A percentile compares a stretch with the other conserved stretches of the same genome.
phyloP scores from a whole-genome alignment of 2,797 vertebrate genomes.

The Channallabes apus region DNA sequence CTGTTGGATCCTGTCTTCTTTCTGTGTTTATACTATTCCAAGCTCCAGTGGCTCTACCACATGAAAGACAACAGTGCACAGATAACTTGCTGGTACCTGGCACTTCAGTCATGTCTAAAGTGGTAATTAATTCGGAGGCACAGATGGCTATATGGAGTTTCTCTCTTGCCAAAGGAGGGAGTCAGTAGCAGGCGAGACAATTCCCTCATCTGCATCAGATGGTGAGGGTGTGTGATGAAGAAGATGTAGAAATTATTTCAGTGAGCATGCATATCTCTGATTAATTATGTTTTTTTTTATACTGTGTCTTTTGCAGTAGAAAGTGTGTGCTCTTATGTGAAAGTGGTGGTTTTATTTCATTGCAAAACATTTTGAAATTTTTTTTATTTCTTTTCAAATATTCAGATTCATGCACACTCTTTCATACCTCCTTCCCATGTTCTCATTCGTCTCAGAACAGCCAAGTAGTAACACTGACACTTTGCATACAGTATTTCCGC shows the following conservation, averaged over 20 bases:
- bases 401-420: background rate
- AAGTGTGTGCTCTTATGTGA: background rate
- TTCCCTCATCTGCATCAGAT: background rate
- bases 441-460: background rate
- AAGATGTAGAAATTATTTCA: background rate
- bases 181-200: background rate
- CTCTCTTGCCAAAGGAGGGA: background rate
- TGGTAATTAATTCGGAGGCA: background rate
- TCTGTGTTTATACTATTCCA: background rate
- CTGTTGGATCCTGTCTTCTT: background rate
- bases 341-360: background rate
- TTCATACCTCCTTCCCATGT: background rate
- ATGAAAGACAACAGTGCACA: background rate
- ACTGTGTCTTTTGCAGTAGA: background rate
- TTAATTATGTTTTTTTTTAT: background rate
- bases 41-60: background rate
- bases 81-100: background rate
- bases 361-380: background rate
- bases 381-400: background rate
- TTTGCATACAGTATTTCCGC: background rate
- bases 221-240: background rate
- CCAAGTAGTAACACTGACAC: background rate
- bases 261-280: background rate
- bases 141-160: constrained; percentile 1
- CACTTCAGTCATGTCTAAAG: background rate